Conservation (phyloP, 2,888 invertebrate species). For the Macroteleia sp. region DNA sequence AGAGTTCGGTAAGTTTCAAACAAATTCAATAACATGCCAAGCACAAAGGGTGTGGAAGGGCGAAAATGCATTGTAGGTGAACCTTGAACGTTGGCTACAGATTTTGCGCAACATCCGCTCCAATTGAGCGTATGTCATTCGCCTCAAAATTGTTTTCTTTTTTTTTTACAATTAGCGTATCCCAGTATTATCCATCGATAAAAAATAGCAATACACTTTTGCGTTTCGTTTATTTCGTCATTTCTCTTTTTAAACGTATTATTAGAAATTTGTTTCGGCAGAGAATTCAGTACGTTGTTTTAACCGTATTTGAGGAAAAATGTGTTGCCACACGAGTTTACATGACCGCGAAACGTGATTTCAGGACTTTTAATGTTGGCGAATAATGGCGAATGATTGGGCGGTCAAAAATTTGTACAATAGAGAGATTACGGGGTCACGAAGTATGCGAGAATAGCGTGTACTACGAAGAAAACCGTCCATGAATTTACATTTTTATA, state of each 20-base stretch:
- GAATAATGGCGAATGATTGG: slow-evolving; percentile 7
- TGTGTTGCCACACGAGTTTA: no score
- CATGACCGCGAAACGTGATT: no score
- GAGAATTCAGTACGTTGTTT: no score
- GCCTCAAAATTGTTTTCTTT: no score
- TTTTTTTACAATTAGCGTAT: no score
- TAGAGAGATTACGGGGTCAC: slow-evolving; percentile 58
- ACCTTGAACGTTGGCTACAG: slow-evolving; percentile 9
- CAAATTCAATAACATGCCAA: slow-evolving; percentile 79
- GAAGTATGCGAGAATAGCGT: no score
- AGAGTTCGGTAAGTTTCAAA: slow-evolving; percentile 78
- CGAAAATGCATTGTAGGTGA: slow-evolving; percentile 46
- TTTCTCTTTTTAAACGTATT: slow-evolving; percentile 18
- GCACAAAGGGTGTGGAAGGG: slow-evolving; percentile 53
- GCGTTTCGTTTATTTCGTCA: slow-evolving; percentile 6
- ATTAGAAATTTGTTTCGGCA: no score
- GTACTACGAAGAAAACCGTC: slow-evolving; percentile 16
- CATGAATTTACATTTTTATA: slow-evolving; percentile 64
- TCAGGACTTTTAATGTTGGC: neutral
- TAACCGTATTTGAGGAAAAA: no score
- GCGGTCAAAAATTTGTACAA: slow-evolving; percentile 71
- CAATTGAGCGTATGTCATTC: no score
- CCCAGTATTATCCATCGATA: slow-evolving; percentile 34
- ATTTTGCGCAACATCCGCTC: slow-evolving; percentile 38
- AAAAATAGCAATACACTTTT: slow-evolving; percentile 10